These are phyloP conservation scores for Trinorchestia longiramus DNA, from an alignment of 1,140 invertebrate genomes.

Conservation along the genomic window DNA sequence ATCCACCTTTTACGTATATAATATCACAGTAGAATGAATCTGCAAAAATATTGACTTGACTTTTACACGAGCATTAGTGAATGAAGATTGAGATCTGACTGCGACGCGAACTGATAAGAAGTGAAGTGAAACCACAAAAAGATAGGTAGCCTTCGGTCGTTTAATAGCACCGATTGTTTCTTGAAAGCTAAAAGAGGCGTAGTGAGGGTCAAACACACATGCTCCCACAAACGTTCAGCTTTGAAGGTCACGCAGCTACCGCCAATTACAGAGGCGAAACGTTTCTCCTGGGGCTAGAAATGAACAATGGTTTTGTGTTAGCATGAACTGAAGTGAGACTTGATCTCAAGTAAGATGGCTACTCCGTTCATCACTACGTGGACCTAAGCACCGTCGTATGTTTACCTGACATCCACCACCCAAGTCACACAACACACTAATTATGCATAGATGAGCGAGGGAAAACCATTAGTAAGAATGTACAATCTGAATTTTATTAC, in stretches of 20 bases:
- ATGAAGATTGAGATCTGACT: not conserved
- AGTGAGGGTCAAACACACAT: slow-evolving; percentile 49
- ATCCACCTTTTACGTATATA: not conserved
- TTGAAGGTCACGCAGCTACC: slow-evolving; percentile 43
- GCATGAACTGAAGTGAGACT: not conserved
- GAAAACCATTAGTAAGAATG: not conserved
- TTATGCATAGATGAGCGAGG: not conserved
- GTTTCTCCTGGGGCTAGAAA: slow-evolving; percentile 5
- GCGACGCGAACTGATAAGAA: not conserved
- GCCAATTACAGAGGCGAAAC: slow-evolving; percentile 39
- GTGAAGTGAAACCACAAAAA: not conserved
- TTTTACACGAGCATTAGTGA: not conserved
- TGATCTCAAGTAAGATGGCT: not conserved
- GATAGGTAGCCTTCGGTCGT: not conserved
- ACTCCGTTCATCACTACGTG: not conserved
- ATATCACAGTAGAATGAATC: not conserved
- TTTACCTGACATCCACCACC: not conserved
- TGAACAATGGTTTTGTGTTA: not conserved
- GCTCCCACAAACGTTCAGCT: slow-evolving; percentile 50
- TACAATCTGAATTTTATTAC: not conserved
- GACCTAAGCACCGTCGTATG: not conserved
- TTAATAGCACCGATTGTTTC: slow-evolving; percentile 52
- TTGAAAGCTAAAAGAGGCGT: slow-evolving; percentile 52
- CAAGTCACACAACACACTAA: not conserved
- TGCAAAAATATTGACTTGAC: not conserved